These are phyloP conservation scores for Pedionomus torquatus DNA, from an alignment of 2,113 vertebrate species.

Conservation along the genomic window DNA sequence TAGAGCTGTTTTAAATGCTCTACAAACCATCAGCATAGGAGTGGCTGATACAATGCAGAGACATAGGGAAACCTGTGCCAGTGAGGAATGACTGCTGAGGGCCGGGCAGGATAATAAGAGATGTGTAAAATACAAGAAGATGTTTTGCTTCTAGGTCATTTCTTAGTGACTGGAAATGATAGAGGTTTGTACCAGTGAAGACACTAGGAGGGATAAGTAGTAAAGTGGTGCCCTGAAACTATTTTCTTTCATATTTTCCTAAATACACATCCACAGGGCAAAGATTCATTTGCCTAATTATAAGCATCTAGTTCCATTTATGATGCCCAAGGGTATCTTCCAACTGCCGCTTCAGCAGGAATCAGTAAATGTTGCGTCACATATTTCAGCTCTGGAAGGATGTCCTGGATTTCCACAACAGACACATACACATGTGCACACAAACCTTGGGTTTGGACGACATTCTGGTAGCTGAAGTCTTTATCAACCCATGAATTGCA, in stretches of 20 bases:
- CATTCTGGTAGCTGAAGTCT: background rate
- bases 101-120: background rate
- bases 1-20: background rate
- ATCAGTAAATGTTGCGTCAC: background rate
- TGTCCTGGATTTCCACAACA: background rate
- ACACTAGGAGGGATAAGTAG: background rate
- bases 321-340: background rate
- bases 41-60: background rate
- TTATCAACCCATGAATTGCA: background rate
- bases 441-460: background rate
- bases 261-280: background rate
- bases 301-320: background rate
- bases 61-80: background rate
- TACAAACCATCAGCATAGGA: background rate
- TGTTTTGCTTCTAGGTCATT: background rate
- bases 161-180: background rate
- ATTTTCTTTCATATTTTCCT: background rate
- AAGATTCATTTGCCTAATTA: background rate
- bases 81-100: background rate
- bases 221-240: background rate
- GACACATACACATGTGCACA: background rate
- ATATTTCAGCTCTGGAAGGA: background rate
- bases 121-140: background rate
- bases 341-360: background rate
- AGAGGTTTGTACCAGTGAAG: accelerated